phyloP scores from a whole-genome alignment of 2,113 vertebrate species.

The Albula glossodonta region DNA sequence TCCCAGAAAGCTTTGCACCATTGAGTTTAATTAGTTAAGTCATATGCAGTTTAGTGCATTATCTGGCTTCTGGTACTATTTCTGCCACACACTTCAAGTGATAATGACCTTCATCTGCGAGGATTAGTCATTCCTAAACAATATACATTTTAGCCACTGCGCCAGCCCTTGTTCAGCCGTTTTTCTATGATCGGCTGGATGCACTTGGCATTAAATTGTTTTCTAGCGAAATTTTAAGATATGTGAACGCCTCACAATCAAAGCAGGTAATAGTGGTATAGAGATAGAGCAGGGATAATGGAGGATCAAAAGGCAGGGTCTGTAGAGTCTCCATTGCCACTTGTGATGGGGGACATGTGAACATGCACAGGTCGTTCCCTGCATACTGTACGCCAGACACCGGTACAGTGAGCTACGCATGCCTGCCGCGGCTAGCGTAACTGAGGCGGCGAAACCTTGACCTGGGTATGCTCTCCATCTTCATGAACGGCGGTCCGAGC shows the following conservation, averaged over 20 bases:
- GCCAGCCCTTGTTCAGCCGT: conserved; percentile 24
- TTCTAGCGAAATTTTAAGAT: not conserved
- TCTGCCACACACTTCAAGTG: conserved; percentile 14
- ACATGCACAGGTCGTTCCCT: conserved; percentile 1
- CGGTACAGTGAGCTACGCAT: conserved; percentile 24
- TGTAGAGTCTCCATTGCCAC: not conserved
- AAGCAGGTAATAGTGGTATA: conserved; percentile 19
- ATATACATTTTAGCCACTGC: conserved; percentile 7
- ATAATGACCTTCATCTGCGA: conserved; percentile 49
- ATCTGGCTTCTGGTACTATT: conserved; percentile 34
- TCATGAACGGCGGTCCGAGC: conserved; percentile 11
- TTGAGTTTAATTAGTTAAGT: conserved; percentile 49
- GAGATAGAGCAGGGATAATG: not conserved
- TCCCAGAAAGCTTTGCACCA: conserved; percentile 29
- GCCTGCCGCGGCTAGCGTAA: conserved; percentile 34
- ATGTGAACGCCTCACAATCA: conserved; percentile 26
- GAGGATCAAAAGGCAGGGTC: not conserved
- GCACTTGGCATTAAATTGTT: conserved; percentile 34
- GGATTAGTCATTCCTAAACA: conserved; percentile 25
- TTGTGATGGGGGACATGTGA: not conserved
- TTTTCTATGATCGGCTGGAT: conserved; percentile 20
- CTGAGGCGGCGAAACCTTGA: conserved; percentile 33
- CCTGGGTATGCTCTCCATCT: conserved; percentile 33
- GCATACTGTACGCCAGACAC: not conserved
- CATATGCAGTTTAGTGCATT: conserved; percentile 40